Evolutionary conservation across 2,113 vertebrate species (phyloP).

Genomic region (Cervus canadensis): DNA sequence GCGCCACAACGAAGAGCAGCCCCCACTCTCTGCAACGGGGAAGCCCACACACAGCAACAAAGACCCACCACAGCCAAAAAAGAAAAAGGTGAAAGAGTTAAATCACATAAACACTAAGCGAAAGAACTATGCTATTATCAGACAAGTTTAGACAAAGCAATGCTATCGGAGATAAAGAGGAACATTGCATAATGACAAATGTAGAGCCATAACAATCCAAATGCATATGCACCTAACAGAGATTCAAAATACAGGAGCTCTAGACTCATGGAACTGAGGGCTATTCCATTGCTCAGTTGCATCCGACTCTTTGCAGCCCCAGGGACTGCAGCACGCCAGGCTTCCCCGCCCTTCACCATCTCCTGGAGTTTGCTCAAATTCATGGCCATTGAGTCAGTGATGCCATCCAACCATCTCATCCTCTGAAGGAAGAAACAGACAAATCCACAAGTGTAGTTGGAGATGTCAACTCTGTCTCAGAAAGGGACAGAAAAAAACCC

Average conservation of each 20-base stretch:
- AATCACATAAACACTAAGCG: background rate
- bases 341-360: background rate
- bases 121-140: background rate
- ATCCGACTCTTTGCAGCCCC: rapidly evolving
- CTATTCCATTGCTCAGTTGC: rapidly evolving
- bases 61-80: background rate
- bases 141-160: background rate
- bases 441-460: background rate
- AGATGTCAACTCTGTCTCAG: background rate
- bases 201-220: rapidly evolving
- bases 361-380: background rate
- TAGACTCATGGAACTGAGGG: background rate
- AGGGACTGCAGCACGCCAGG: background rate
- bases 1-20: rapidly evolving
- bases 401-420: background rate
- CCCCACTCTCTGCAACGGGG: background rate
- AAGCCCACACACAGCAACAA: background rate
- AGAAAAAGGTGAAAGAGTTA: background rate
- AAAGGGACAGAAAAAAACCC: background rate
- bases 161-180: too few relatives aligned
- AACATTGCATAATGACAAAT: rapidly evolving
- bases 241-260: too few relatives aligned
- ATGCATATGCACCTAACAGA: background rate
- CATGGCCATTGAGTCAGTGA: background rate
- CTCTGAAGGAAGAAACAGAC: background rate